These are phyloP conservation scores for Prietella phreatophila DNA, from an alignment of 2,113 vertebrate genomes.

Conservation along the genomic window DNA sequence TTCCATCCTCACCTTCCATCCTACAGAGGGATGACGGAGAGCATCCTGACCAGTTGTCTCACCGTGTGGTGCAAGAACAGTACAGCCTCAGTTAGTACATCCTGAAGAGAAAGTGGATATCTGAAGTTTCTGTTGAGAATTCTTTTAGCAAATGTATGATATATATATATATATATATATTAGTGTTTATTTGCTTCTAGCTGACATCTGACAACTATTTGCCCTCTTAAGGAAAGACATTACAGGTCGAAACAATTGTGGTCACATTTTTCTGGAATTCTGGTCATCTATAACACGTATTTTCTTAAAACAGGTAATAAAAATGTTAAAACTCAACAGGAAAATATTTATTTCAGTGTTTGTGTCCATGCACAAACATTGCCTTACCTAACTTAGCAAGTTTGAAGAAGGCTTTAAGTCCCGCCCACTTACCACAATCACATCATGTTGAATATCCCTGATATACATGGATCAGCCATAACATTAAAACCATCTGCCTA, in stretches of 20 bases:
- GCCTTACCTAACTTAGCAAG: too few relatives aligned
- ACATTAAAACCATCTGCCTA: too few relatives aligned
- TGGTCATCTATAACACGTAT: background rate
- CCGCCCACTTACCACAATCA: too few relatives aligned
- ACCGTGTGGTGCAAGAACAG: too few relatives aligned
- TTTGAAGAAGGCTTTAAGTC: too few relatives aligned
- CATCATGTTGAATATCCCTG: too few relatives aligned
- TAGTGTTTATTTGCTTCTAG: background rate
- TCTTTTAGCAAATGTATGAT: background rate
- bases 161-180: background rate
- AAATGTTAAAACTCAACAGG: background rate
- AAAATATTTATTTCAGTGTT: background rate
- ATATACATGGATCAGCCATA: too few relatives aligned
- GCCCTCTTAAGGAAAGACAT: background rate
- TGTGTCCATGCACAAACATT: background rate
- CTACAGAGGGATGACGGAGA: too few relatives aligned
- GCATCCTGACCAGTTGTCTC: too few relatives aligned
- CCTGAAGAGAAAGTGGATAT: too few relatives aligned
- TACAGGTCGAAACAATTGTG: background rate
- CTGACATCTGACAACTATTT: background rate
- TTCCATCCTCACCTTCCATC: too few relatives aligned
- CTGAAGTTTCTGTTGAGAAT: background rate
- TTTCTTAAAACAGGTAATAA: background rate
- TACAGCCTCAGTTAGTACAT: too few relatives aligned
- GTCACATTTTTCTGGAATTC: background rate